These are phyloP conservation scores for Prosopocoilus inquinatus DNA, from an alignment of 2,888 invertebrate genomes.

Conservation along the genomic window DNA sequence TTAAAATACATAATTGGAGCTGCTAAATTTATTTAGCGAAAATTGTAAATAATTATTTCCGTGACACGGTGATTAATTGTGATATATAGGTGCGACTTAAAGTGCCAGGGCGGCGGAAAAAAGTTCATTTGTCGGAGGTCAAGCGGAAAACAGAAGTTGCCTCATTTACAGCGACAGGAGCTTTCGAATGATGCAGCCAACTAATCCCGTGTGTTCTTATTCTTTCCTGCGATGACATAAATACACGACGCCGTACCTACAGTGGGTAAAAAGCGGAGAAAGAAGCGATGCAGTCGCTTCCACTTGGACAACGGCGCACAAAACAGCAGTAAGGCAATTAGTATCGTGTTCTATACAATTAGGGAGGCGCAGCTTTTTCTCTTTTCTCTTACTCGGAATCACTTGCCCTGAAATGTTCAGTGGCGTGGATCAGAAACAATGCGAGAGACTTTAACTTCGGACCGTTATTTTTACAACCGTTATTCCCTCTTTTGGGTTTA, in stretches of 20 bases:
- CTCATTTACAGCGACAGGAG: conserved; percentile 47
- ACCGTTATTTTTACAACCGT: background rate
- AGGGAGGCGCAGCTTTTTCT: conserved; percentile 43
- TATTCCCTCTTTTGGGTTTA: background rate
- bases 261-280: conserved; percentile 32
- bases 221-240: conserved; percentile 48
- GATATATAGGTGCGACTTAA: conserved; percentile 40
- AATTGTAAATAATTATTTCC: conserved; percentile 3
- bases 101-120: conserved; percentile 40
- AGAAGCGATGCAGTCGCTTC: conserved; percentile 38
- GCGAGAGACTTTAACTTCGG: conserved; percentile 1
- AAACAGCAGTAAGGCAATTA: conserved; percentile 51
- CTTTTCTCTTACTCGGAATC: conserved; percentile 17
- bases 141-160: conserved; percentile 49
- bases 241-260: conserved; percentile 43
- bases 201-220: conserved; percentile 48
- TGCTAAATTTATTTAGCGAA: background rate
- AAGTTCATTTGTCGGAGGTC: conserved; percentile 50
- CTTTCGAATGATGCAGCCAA: conserved; percentile 40
- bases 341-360: conserved; percentile 51
- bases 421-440: conserved; percentile 26
- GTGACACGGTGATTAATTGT: conserved; percentile 37
- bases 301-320: conserved; percentile 46
- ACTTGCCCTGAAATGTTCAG: conserved; percentile 26
- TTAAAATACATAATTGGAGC: too few species aligned